Base-by-base conservation (phyloP, 2,113 vertebrate genomes). In the Phrynosoma blainvillii region DNA sequence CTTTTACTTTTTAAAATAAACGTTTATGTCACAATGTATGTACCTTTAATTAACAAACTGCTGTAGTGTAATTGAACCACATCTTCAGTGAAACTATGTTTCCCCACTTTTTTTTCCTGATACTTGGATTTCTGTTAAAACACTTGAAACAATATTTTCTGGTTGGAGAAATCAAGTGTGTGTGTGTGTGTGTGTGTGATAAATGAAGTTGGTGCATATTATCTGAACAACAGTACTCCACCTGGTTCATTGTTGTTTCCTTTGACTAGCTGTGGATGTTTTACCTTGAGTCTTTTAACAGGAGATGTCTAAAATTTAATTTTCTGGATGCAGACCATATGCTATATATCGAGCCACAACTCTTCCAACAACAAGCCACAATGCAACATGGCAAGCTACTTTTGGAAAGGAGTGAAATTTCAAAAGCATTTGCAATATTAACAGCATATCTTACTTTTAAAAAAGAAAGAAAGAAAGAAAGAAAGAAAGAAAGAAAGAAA, bases 91-190 rank as follows among this genome's bases (percentile, higher is more conserved):
- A 56, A 86, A 68, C 66, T 84, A 65, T 93, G 70, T 84, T 66
- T 86, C 82, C 52, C n/a, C 14, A 30, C 78, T 79, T 14, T 52
- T 62, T 14, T 5, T 56, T 87, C 71, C 71, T 84, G 86, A 62
- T 11, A 52, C 82, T 36, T 65, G 36, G 1, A 0, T 90, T 91
- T 91, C 73, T 87, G 84, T 89, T 79, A 79, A 86, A 68, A 90
- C 18, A 42, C 52, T 0, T 0, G 21, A 90, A 13, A 12, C 77
- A n/a, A 52, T 13, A 10, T 71, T 62, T 82, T 65, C 40, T 80
- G 59, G 18, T 62, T 27, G 25, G 25, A 68, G 8, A 68, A 68
- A 25, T 25, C 10, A 66, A 82, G 23, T 14, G 13, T 21, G 27
- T 13, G 20, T 21, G 27, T 27, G 40, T 78, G 25, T 78, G 42